phyloP scores from a whole-genome alignment of 2,888 invertebrate genomes.

The Brachylomia viminalis region DNA sequence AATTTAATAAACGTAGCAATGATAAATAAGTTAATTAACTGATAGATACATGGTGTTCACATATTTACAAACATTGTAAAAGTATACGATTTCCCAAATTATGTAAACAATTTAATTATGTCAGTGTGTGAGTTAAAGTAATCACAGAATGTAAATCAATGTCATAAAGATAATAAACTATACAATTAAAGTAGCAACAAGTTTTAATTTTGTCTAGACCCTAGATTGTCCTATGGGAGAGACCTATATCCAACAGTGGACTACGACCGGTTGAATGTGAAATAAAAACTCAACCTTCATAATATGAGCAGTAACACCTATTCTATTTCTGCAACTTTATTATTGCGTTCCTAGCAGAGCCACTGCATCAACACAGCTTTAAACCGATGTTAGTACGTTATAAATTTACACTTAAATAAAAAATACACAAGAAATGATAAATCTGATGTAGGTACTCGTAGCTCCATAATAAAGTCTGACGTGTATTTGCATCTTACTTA shows the following conservation, averaged over 20 bases:
- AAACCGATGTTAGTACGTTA: conserved; percentile 16
- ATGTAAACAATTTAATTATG: too few relatives aligned
- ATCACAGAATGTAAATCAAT: too few relatives aligned
- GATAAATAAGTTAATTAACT: too few relatives aligned
- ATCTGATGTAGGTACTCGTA: conserved; percentile 35
- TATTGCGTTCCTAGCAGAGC: conserved; percentile 12
- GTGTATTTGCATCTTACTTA: conserved; percentile 53
- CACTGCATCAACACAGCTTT: conserved; percentile 5
- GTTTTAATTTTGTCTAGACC: too few relatives aligned
- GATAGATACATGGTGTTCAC: too few relatives aligned
- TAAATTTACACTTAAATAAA: conserved; percentile 50
- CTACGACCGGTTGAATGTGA: background rate
- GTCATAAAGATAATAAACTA: too few relatives aligned
- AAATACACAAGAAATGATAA: conserved; percentile 41
- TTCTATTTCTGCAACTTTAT: conserved; percentile 26
- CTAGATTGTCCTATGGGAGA: too few relatives aligned
- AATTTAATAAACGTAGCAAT: too few relatives aligned
- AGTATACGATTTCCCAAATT: too few relatives aligned
- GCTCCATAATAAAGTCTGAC: conserved; percentile 57
- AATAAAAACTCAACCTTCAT: background rate
- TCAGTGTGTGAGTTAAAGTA: too few relatives aligned
- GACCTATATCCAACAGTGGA: background rate
- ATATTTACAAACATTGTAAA: too few relatives aligned
- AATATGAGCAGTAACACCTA: background rate
- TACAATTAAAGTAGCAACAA: too few relatives aligned